phyloP scores from a whole-genome alignment of 1,140 invertebrate genomes.

The Drosophila fuyamai region DNA sequence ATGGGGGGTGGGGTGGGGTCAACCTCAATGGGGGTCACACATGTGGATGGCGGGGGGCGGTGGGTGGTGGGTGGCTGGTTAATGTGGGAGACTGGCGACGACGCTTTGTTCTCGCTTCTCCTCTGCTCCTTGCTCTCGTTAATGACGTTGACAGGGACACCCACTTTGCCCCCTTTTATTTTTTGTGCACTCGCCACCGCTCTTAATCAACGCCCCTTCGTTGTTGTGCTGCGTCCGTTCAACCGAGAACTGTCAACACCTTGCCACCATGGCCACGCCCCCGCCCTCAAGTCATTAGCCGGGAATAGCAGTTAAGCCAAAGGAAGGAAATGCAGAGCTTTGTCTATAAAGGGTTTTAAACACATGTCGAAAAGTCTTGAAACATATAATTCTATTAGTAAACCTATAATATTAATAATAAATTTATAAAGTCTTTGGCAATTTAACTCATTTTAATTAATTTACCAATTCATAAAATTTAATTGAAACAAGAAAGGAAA shows the following conservation, averaged over 20 bases:
- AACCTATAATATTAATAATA: too few relatives aligned
- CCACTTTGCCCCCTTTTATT: conserved; percentile 7
- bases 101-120: conserved; percentile 51
- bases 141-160: conserved; percentile 77
- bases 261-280: conserved; percentile 8
- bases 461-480: too few relatives aligned
- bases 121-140: conserved; percentile 43
- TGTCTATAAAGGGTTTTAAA: background rate
- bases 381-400: too few relatives aligned
- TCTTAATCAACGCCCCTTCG: conserved; percentile 49
- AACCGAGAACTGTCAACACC: conserved; percentile 46
- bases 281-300: conserved; percentile 19
- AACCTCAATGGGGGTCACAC: conserved; percentile 40
- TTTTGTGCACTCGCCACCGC: conserved; percentile 21
- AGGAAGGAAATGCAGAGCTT: background rate
- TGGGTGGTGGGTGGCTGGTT: conserved; percentile 7
- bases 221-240: conserved; percentile 17
- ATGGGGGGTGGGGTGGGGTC: conserved; percentile 12
- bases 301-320: background rate
- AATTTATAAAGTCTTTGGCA: too few relatives aligned
- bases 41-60: conserved; percentile 5
- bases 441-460: too few relatives aligned
- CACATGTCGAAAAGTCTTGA: too few relatives aligned
- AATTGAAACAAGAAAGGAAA: too few relatives aligned
- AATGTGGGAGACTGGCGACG: conserved; percentile 18